These are phyloP conservation scores for Limnephilus lunatus DNA, from an alignment of 2,888 invertebrate species.

Conservation along the genomic window DNA sequence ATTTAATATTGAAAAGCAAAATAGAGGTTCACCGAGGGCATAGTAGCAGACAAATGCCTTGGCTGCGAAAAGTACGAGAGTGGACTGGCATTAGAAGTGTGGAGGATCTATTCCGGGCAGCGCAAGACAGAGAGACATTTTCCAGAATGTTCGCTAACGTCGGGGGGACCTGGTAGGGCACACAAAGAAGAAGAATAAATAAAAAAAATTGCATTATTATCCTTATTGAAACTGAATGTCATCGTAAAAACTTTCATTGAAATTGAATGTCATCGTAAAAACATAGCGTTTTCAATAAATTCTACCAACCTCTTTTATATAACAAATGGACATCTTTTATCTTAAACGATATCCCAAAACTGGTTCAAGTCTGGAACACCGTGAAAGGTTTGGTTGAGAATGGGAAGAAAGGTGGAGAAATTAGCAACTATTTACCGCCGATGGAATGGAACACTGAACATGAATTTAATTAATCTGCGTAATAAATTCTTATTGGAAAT, in stretches of 20 bases:
- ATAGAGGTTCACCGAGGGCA: too few relatives aligned
- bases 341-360: conserved; percentile 47
- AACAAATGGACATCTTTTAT: conserved; percentile 47
- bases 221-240: too few relatives aligned
- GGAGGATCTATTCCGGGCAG: too few relatives aligned
- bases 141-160: too few relatives aligned
- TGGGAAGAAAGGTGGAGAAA: background rate
- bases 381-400: background rate
- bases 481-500: background rate
- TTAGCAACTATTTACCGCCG: background rate
- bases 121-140: too few relatives aligned
- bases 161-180: too few relatives aligned
- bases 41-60: too few relatives aligned
- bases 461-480: background rate
- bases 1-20: too few relatives aligned
- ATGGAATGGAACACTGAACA: background rate
- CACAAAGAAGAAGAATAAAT: too few relatives aligned
- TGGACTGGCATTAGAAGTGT: too few relatives aligned
- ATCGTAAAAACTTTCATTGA: background rate
- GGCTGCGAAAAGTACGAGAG: too few relatives aligned
- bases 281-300: background rate
- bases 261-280: background rate
- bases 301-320: background rate
- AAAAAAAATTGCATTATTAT: too few relatives aligned
- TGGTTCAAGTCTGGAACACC: conserved; percentile 7